These are phyloP conservation scores for Bombycilla garrulus DNA, from an alignment of 2,113 vertebrate genomes.

Conservation along the genomic window DNA sequence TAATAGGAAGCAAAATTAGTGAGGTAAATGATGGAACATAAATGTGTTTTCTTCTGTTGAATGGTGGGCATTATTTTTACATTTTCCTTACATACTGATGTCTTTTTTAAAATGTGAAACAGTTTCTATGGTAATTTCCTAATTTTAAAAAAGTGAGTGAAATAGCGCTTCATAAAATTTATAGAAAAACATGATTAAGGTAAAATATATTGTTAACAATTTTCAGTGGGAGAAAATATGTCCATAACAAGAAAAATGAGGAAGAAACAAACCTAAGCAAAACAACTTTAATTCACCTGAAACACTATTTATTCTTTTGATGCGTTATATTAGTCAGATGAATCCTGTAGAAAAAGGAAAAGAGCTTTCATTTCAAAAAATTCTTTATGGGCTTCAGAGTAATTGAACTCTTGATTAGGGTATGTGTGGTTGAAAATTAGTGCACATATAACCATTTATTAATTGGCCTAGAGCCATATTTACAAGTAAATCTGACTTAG, in stretches of 20 bases:
- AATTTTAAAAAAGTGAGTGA: not conserved
- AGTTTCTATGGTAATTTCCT: slow-evolving; percentile 23
- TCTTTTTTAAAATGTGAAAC: not conserved
- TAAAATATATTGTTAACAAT: not conserved
- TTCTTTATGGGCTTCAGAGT: not conserved
- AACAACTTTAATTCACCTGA: not conserved
- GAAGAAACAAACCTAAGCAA: not conserved
- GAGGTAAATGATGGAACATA: not conserved
- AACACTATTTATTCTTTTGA: not conserved
- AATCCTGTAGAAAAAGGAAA: not conserved
- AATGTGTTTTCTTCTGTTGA: not conserved
- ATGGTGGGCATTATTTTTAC: not conserved
- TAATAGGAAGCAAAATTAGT: not conserved
- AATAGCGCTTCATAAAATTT: not conserved
- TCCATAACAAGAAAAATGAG: not conserved
- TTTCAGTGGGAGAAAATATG: not conserved
- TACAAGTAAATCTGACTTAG: not conserved
- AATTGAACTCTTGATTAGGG: not conserved
- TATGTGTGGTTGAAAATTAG: not conserved
- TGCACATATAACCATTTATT: not conserved
- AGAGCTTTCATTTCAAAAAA: not conserved
- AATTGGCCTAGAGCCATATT: not conserved
- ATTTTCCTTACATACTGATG: not conserved
- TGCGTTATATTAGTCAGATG: not conserved
- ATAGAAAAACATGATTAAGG: slow-evolving; percentile 9